Conservation (phyloP, 2,113 vertebrate species). For the Zosterops hypoxanthus region DNA sequence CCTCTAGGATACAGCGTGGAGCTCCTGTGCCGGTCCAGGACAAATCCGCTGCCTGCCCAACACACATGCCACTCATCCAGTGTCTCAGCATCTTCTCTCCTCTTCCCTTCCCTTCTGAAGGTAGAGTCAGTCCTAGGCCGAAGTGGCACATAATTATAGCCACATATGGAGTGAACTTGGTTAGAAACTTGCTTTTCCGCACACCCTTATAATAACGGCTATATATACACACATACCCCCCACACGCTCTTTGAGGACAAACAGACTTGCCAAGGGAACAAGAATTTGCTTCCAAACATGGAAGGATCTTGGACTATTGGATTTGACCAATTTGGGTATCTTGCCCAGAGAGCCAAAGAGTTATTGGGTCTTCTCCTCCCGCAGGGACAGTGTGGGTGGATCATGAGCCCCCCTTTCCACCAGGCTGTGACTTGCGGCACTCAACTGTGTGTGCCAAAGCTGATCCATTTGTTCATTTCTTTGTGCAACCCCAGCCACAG, state of each 20-base stretch:
- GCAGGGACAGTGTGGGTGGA: slow-evolving; percentile 23
- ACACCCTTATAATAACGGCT: slow-evolving; percentile 44
- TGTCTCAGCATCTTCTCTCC: slow-evolving; percentile 9
- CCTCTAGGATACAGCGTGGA: not conserved
- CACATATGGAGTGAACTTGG: slow-evolving; percentile 53
- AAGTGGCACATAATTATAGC: slow-evolving; percentile 48
- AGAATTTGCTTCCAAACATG: slow-evolving; percentile 59
- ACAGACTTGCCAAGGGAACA: slow-evolving; percentile 57
- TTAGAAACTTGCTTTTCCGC: slow-evolving; percentile 50
- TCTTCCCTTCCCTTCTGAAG: slow-evolving; percentile 31
- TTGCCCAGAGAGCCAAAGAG: slow-evolving; percentile 21
- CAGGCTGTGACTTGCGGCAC: not conserved
- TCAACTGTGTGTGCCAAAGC: not conserved
- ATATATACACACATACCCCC: slow-evolving; percentile 58
- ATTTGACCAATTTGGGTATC: slow-evolving; percentile 56
- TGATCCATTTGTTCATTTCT: fast-evolving
- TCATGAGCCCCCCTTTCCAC: not conserved
- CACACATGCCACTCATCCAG: not conserved
- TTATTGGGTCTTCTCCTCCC: slow-evolving; percentile 42
- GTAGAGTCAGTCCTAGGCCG: slow-evolving; percentile 10
- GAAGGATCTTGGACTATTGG: slow-evolving; percentile 59
- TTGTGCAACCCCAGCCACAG: not conserved
- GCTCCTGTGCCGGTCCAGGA: not conserved
- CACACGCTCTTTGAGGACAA: slow-evolving; percentile 26
- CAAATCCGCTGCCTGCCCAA: not conserved